Evolutionary conservation across 2,797 vertebrate species (phyloP).

Genomic region (Peromyscus aztecus): DNA sequence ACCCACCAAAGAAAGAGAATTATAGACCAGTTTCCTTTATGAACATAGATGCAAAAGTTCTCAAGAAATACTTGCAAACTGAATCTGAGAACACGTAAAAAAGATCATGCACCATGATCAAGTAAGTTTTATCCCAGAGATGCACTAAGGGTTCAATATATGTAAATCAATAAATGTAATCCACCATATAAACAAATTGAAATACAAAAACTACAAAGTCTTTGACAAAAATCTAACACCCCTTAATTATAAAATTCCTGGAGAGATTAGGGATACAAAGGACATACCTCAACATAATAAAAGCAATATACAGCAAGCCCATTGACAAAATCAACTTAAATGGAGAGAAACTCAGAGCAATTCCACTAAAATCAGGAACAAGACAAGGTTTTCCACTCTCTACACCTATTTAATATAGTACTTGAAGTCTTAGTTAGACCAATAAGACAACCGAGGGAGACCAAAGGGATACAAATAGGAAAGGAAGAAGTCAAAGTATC

Average conservation of each 20-base stretch:
- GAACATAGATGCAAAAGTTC: not conserved
- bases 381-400: not conserved
- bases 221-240: not conserved
- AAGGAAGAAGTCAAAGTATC: not conserved
- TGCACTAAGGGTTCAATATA: not conserved
- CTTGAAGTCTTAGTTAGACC: not conserved
- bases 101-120: not conserved
- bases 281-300: not conserved
- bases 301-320: not conserved
- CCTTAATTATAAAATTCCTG: not conserved
- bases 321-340: not conserved
- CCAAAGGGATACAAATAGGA: not conserved
- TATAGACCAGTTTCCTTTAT: not conserved
- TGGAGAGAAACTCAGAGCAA: not conserved
- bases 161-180: not conserved
- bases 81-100: not conserved
- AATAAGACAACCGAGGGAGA: not conserved
- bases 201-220: not conserved
- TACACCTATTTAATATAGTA: not conserved
- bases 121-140: not conserved
- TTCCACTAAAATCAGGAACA: not conserved
- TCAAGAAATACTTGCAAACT: not conserved
- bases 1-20: not conserved
- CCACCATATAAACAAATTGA: not conserved
- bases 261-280: not conserved